Conservation (phyloP, 2,113 vertebrate species). For the Xyliphius kryptos region DNA sequence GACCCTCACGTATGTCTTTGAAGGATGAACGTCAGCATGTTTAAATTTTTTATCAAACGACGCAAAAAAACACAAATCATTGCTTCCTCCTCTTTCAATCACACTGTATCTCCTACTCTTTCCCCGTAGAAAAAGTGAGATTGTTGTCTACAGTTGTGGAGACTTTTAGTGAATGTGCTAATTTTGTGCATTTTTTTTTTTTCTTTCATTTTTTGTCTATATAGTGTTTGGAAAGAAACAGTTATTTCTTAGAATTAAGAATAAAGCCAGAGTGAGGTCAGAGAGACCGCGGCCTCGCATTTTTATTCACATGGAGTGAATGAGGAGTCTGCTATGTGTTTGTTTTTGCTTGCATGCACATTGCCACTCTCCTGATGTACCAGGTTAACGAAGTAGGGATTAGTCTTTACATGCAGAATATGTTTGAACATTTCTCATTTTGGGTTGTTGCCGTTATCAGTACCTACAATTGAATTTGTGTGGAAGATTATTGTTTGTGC, state of each 20-base stretch:
- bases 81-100: background rate
- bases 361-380: no score
- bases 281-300: background rate
- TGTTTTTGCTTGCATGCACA: no score
- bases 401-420: no score
- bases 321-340: no score
- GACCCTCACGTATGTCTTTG: constrained; percentile 12
- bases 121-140: background rate
- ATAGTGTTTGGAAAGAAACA: constrained; percentile 17
- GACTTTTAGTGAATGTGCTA: background rate
- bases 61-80: background rate
- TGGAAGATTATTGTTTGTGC: no score
- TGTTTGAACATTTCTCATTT: no score
- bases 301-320: no score
- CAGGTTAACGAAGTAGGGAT: no score
- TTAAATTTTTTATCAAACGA: constrained; percentile 4
- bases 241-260: background rate
- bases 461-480: no score
- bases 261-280: background rate
- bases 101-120: background rate
- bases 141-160: constrained; percentile 2
- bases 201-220: background rate
- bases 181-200: background rate
- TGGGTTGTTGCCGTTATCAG: no score
- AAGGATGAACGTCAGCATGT: constrained; percentile 22